phyloP scores from a whole-genome alignment of 2,113 vertebrate species.

The Corythornis vintsioides region DNA sequence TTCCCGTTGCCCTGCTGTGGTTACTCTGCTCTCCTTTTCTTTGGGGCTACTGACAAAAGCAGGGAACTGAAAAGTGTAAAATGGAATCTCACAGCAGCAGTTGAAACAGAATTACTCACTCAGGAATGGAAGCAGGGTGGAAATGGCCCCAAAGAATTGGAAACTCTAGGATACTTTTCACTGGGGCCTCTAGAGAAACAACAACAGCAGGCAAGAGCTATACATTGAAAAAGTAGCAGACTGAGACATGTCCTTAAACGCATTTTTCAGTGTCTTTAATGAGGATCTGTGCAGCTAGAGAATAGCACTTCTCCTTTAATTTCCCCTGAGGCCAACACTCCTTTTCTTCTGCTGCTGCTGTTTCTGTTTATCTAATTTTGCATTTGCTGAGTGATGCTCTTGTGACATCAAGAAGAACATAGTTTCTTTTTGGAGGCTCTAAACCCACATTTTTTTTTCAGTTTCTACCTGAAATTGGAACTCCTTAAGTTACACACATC shows the following conservation, averaged over 20 bases:
- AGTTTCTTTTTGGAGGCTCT: background rate
- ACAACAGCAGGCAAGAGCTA: background rate
- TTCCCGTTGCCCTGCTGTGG: background rate
- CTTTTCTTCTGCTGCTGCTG: background rate
- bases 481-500: background rate
- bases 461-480: background rate
- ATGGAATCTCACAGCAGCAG: background rate
- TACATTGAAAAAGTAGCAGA: background rate
- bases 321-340: background rate
- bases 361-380: background rate
- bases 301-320: background rate
- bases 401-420: background rate
- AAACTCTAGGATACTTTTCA: background rate
- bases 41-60: background rate
- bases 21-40: background rate
- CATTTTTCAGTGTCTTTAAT: conserved; percentile 23
- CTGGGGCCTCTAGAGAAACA: background rate
- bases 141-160: background rate
- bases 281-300: background rate
- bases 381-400: background rate
- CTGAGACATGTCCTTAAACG: background rate
- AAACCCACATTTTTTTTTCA: background rate
- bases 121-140: background rate
- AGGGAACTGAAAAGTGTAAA: background rate
- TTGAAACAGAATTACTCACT: background rate